Conservation (phyloP, 2,888 invertebrate genomes). For the Polylopha cassiicola region DNA sequence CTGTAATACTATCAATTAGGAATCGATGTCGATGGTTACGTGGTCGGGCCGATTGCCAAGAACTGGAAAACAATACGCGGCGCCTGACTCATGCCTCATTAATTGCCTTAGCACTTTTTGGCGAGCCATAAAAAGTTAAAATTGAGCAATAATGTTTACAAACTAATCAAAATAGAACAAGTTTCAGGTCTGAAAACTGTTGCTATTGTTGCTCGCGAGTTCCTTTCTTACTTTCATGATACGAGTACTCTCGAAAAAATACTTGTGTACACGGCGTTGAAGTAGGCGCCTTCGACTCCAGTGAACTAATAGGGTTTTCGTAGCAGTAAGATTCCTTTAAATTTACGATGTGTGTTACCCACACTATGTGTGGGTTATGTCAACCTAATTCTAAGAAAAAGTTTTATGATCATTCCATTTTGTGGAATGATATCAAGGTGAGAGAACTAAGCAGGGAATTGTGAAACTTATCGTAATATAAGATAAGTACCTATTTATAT, state of each 20-base stretch:
- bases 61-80: constrained; percentile 47
- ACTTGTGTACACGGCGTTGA: no score
- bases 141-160: constrained; percentile 42
- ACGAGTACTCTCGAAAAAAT: no score
- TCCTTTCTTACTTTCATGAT: no score
- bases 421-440: no score
- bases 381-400: constrained; percentile 4
- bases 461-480: no score
- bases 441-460: no score
- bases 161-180: constrained; percentile 32
- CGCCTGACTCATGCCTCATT: constrained; percentile 52
- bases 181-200: constrained; percentile 1
- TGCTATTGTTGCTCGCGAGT: no score
- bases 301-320: constrained; percentile 1
- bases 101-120: constrained; percentile 53
- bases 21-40: constrained; percentile 29
- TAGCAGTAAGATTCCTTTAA: constrained; percentile 1
- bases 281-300: not conserved
- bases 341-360: not conserved
- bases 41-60: constrained; percentile 48
- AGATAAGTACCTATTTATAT: no score
- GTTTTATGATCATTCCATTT: no score
- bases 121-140: constrained; percentile 53
- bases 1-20: constrained; percentile 41
- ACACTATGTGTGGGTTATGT: not conserved